Conservation (phyloP, 2,888 invertebrate species). For the Ditylenchus weischeri region DNA sequence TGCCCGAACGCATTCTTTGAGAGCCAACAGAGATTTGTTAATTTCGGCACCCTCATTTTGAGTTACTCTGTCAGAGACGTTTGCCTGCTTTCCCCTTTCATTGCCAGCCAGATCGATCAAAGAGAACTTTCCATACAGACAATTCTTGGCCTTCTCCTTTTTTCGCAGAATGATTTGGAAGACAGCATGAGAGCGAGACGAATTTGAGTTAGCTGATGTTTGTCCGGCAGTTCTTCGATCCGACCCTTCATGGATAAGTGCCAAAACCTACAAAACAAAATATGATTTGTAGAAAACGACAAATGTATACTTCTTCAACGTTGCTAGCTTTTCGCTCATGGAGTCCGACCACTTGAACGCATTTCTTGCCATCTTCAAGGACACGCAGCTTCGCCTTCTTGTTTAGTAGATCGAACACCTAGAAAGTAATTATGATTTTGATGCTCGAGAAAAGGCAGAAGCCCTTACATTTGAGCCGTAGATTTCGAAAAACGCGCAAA, state of each 20-base stretch:
- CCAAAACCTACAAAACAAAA: slow-evolving; percentile 41
- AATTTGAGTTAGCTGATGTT: slow-evolving; percentile 95
- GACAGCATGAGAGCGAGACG: slow-evolving; percentile 96
- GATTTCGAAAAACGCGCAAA: slow-evolving; percentile 96
- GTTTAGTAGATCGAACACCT: slow-evolving; percentile 69
- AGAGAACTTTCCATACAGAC: slow-evolving; percentile 87
- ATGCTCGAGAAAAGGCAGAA: neutral
- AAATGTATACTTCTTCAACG: slow-evolving; percentile 59
- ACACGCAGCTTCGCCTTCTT: slow-evolving; percentile 85
- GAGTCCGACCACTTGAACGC: slow-evolving; percentile 86
- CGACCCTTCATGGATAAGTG: slow-evolving; percentile 54
- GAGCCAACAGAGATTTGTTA: slow-evolving; percentile 77
- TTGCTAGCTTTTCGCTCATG: slow-evolving; percentile 85
- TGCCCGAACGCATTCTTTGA: slow-evolving; percentile 86
- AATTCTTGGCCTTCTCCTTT: slow-evolving; percentile 43
- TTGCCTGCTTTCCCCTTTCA: slow-evolving; percentile 96
- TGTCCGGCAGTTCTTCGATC: slow-evolving; percentile 79
- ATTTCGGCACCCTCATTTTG: slow-evolving; percentile 94
- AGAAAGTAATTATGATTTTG: slow-evolving; percentile 9
- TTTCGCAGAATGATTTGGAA: slow-evolving; percentile 82
- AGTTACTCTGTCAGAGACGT: slow-evolving; percentile 89
- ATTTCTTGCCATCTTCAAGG: slow-evolving; percentile 92
- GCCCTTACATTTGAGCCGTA: slow-evolving; percentile 81
- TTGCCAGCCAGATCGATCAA: slow-evolving; percentile 84
- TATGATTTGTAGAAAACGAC: neutral